Base-by-base conservation (phyloP, 30 jellyfish, hydroid and myxozoan genomes). In the Sanderia malayensis region DNA sequence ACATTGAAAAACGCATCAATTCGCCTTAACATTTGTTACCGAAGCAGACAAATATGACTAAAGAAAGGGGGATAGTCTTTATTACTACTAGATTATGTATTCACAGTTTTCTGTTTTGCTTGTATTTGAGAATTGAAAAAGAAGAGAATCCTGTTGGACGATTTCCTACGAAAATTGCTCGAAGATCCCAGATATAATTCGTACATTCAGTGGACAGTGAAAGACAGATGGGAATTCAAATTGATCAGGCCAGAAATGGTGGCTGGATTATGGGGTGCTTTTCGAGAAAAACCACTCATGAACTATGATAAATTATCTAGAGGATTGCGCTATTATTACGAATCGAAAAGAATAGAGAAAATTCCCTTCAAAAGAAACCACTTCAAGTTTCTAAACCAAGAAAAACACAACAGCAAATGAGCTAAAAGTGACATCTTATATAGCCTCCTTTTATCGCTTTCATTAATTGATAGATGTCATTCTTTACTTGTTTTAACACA, bases 181-280 rank as follows among this genome's bases (percentile, higher is more conserved):
- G 58, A 78, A 33, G 82, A 78, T 32, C 70, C 70, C 18, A 31
- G 61, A 20, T 78, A 78, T 45, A 65, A 62, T 19, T 49, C 89
- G 4, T 78, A 70, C 71, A 78, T 78, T 24, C 89, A 78, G 41
- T 78, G 89, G 89, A 78, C 89, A 28, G 11, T 67, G n/a, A 67
- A 78, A 66, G 89, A 78, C n/a, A 28, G 82, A 7, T 29, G 53
- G 31, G 89, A 78, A 46, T 78, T 78, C 41, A 78, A 78, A 44
- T 66, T 78, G 65, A 64, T 61, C 33, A 31, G 78, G 23, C 89
- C 89, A 0, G 89, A 78, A 52, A 78, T 78, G 89, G 89, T 78
- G 15, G 89, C 89, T 19, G 32, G 66, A 58, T 69, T 78, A 19
- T 78, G 89, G 89, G 89, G 89, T 31, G 89, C 64, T 23, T 66